Conservation (phyloP, 2,888 invertebrate genomes). For the Phortica okadai region DNA sequence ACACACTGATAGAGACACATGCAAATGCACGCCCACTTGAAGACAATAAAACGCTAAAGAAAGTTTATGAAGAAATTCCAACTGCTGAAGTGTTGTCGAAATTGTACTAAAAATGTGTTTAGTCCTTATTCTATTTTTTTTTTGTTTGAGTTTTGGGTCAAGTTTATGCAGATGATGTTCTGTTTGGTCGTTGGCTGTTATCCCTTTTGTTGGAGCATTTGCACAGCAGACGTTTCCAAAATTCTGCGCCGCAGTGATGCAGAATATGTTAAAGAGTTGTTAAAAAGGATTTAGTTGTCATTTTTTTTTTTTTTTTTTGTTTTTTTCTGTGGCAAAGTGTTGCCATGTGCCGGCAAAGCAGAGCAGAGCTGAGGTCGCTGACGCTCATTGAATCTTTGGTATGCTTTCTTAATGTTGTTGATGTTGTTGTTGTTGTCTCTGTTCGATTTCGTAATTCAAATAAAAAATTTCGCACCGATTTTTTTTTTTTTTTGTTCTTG, state of each 20-base stretch:
- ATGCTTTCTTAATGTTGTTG: background rate
- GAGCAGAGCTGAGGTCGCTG: conserved; percentile 3
- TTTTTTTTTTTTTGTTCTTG: background rate
- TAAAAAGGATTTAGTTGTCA: conserved; percentile 69
- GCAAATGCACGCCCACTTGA: conserved; percentile 6
- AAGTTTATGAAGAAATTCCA: background rate
- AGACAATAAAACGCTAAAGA: conserved; percentile 9
- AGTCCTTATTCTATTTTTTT: background rate
- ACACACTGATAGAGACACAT: background rate
- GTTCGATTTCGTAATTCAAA: conserved; percentile 65
- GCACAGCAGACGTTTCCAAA: too few species aligned
- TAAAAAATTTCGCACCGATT: conserved; percentile 68
- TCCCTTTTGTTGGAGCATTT: background rate
- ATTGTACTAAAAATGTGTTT: background rate
- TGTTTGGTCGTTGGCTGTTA: conserved; percentile 1
- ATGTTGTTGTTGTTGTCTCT: background rate
- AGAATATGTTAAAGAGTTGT: conserved; percentile 67
- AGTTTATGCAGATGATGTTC: conserved; percentile 63
- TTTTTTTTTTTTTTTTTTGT: conserved; percentile 47
- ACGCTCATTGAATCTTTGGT: conserved; percentile 28
- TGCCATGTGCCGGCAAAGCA: conserved; percentile 9
- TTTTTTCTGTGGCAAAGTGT: conserved; percentile 44
- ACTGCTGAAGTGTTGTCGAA: background rate
- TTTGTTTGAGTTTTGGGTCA: conserved; percentile 56
- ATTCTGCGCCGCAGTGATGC: background rate